A percentile compares a stretch with the other conserved stretches of the same genome.
phyloP scores from a whole-genome alignment of 2,797 vertebrate species.

The Tragopan temminckii region DNA sequence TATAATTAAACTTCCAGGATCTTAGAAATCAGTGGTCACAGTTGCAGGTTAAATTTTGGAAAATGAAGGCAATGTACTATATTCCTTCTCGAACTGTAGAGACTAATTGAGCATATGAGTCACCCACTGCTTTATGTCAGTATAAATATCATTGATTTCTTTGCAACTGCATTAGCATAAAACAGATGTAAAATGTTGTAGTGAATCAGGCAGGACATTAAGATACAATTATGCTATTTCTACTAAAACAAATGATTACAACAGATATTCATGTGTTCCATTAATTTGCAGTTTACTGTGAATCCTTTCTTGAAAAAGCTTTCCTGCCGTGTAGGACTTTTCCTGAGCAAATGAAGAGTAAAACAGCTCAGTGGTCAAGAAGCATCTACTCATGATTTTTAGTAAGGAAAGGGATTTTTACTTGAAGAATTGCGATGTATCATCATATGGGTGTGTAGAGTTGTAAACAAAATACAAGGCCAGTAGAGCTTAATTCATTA shows the following conservation, averaged over 20 bases:
- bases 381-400: background rate
- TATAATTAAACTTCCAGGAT: constrained; percentile 7
- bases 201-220: constrained; percentile 14
- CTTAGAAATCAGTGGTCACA: background rate
- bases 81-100: background rate
- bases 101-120: constrained; percentile 29
- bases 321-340: background rate
- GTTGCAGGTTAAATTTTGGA: constrained; percentile 2
- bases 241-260: constrained; percentile 40
- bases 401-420: background rate
- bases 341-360: background rate
- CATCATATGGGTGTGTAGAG: background rate
- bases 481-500: background rate
- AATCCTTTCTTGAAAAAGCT: constrained; percentile 8
- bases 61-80: background rate
- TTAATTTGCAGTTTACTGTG: background rate
- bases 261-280: background rate
- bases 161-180: constrained; percentile 26
- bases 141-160: constrained; percentile 45
- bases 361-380: background rate
- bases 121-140: constrained; percentile 21
- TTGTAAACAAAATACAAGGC: background rate
- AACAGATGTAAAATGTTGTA: constrained; percentile 1
- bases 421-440: background rate
- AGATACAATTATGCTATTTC: constrained; percentile 26